Evolutionary conservation across 2,113 vertebrate genomes (phyloP), one percentile per base, ranked within the genome.

Genomic region (zebrafish (Danio rerio)): DNA sequence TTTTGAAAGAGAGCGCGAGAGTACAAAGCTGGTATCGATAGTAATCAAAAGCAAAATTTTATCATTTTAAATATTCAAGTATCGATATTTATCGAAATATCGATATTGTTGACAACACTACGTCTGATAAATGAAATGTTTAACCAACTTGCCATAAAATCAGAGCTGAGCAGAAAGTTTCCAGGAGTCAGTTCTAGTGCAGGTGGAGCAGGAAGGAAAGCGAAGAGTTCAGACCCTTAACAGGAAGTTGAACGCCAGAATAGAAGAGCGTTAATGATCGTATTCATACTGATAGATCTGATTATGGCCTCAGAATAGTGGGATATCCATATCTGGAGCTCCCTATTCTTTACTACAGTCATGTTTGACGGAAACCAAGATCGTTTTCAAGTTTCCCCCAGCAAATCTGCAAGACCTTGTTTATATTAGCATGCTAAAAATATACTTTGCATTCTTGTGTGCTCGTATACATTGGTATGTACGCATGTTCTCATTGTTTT

Each of bases 401-500:
- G 6, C 47, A 45, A 18, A 76, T 73, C 74, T 53, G 45, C 55
- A 47, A 40, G 58, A 61, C 58, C 49, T 21, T 83, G 83, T 85
- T 84, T 83, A 80, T 18, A 68, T 82, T 83, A 55, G 31, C 9
- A 6, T 16, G 53, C 81, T 84, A 85, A 84, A 87, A 87, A 87
- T 74, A 74, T n/a, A 12, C 9, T 8, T n/a, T 16, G 75, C n/a
- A 55, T 72, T 31, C 63, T 49, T 75, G 40, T 74, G 74, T 21
- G 52, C 55, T 45, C 16, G 58, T 59, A 20, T 63, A 52, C 58
- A n/a, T 59, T 13, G 42, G 49, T 79, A 47, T 43, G 62, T 66
- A 49, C 2, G 49, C 21, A 13, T 79, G 77, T 79, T 79, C 49
- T 79, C 77, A 79, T 79, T 79, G 77, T 79, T 43, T 66, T 50